Conservation (phyloP, 1,140 invertebrate species). For the Drosophila lacteicornis region DNA sequence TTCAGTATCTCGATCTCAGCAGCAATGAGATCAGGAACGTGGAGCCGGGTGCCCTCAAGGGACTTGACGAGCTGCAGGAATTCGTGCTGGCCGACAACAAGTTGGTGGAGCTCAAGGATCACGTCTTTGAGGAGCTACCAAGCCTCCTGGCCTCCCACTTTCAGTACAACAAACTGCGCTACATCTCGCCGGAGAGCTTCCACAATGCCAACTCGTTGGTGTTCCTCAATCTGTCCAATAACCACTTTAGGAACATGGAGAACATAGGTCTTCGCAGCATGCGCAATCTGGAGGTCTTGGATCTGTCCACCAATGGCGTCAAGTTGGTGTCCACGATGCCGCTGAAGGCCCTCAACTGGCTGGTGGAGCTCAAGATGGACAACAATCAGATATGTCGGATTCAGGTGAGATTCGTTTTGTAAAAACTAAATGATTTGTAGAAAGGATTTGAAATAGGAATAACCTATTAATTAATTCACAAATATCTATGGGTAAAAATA, state of each 20-base stretch:
- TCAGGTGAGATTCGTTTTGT: conserved; percentile 75
- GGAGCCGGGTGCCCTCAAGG: conserved; percentile 90
- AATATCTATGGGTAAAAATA: too few relatives aligned
- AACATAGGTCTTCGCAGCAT: conserved; percentile 90
- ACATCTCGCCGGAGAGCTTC: conserved; percentile 91
- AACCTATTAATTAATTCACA: too few relatives aligned
- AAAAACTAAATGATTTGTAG: too few relatives aligned
- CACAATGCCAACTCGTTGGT: conserved; percentile 91
- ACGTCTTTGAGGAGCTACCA: conserved; percentile 91
- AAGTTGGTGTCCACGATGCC: conserved; percentile 88
- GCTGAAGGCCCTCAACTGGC: conserved; percentile 90
- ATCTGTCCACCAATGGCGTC: conserved; percentile 92
- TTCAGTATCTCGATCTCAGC: conserved; percentile 91
- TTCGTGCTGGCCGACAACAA: conserved; percentile 92
- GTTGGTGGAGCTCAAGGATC: conserved; percentile 89
- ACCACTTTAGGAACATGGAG: conserved; percentile 89
- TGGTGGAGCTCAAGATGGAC: conserved; percentile 93
- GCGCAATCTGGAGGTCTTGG: conserved; percentile 91
- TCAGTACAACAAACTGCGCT: conserved; percentile 91
- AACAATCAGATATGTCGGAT: conserved; percentile 90
- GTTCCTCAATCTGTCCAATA: conserved; percentile 93
- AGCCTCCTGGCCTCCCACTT: conserved; percentile 91
- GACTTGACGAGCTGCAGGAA: conserved; percentile 91
- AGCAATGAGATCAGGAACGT: conserved; percentile 93
- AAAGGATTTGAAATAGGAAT: too few relatives aligned